A percentile compares a stretch with the other conserved stretches of the same genome.
phyloP scores from a whole-genome alignment of 2,113 vertebrate species.

The Heterotis niloticus region DNA sequence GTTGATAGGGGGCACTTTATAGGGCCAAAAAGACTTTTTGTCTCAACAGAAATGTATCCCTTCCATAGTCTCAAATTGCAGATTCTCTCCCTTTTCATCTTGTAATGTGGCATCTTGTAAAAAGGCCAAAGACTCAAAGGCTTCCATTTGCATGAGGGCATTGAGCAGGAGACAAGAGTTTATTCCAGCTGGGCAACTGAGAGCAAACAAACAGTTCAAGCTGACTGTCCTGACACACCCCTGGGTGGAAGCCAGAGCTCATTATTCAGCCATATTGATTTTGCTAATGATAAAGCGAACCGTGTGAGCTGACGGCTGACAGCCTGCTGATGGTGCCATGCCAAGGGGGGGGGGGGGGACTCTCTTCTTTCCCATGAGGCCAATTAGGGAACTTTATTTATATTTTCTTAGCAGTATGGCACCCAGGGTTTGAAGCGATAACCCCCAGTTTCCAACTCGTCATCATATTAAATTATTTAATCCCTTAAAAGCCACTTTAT shows the following conservation, averaged over 20 bases:
- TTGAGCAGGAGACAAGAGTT: background rate
- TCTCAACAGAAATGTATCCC: background rate
- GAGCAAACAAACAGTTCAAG: background rate
- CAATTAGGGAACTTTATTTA: conserved; percentile 5
- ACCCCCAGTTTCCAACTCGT: background rate
- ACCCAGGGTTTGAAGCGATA: background rate
- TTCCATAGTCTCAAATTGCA: background rate
- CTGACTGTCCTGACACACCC: conserved; percentile 16
- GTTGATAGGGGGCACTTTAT: conserved; percentile 49
- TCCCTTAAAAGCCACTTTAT: background rate
- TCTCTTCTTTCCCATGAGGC: background rate
- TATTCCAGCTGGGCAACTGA: background rate
- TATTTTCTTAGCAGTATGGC: background rate
- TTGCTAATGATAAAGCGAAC: conserved; percentile 51
- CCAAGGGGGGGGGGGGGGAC: background rate
- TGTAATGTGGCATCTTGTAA: background rate
- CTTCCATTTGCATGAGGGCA: background rate
- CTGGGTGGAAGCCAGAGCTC: conserved; percentile 43
- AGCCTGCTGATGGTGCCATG: conserved; percentile 42
- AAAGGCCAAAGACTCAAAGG: background rate
- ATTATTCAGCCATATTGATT: conserved; percentile 46
- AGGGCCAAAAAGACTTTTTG: conserved; percentile 16
- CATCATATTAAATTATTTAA: background rate
- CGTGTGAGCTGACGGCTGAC: conserved; percentile 41
- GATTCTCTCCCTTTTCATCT: background rate